A percentile compares a stretch with the other conserved stretches of the same genome.
These are phyloP conservation scores for Macrotus californicus DNA, from an alignment of 2,113 vertebrate species.

Conservation along the genomic window DNA sequence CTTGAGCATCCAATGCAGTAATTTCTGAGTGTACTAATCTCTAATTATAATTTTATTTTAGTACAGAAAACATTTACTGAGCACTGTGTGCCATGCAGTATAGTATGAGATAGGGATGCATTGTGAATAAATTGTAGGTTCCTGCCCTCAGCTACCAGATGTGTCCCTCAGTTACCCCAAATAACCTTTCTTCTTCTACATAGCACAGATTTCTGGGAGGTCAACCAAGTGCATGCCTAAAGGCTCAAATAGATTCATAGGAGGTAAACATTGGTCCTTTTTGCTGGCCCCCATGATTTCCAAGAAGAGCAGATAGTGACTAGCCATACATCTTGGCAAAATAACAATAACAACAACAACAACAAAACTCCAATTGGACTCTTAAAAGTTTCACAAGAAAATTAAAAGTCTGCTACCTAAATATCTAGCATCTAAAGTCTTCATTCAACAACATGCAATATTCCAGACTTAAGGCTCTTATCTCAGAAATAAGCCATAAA, in stretches of 20 bases:
- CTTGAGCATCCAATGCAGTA: not conserved
- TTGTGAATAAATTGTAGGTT: not conserved
- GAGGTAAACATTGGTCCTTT: not conserved
- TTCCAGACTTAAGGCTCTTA: not conserved
- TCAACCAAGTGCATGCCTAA: not conserved
- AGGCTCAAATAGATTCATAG: not conserved
- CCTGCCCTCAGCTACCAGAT: not conserved
- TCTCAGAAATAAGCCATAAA: not conserved
- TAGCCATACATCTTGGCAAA: not conserved
- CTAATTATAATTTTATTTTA: conserved; percentile 15
- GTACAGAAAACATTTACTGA: not conserved
- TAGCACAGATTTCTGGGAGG: not conserved
- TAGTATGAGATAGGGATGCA: not conserved
- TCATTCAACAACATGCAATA: not conserved
- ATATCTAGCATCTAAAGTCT: not conserved
- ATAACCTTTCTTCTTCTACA: not conserved
- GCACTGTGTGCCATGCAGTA: not conserved
- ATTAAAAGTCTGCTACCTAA: not conserved
- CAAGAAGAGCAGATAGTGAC: not conserved
- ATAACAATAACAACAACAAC: not conserved
- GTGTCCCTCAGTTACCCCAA: not conserved
- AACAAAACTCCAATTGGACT: not conserved
- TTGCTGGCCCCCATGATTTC: not conserved
- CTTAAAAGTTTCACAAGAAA: conserved; percentile 2
- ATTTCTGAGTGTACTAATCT: not conserved